Conservation (phyloP, 1,140 invertebrate genomes). For the Drosophila orena region DNA sequence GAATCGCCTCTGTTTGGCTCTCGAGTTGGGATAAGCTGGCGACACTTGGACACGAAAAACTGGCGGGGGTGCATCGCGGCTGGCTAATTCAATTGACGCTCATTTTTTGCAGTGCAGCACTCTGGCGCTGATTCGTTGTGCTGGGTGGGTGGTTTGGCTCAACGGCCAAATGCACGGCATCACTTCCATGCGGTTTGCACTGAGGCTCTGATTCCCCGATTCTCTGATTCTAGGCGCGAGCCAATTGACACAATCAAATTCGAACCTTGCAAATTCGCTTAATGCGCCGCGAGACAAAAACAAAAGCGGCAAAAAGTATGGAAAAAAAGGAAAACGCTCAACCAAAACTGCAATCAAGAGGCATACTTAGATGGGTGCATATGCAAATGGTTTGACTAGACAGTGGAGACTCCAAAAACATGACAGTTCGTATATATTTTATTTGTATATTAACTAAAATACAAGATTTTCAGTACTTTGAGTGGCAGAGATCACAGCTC, state of each 20-base stretch:
- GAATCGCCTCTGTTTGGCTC: conserved; percentile 14
- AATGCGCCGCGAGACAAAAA: conserved; percentile 64
- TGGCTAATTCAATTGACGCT: conserved; percentile 70
- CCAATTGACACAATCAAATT: conserved; percentile 81
- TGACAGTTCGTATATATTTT: neutral
- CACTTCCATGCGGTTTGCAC: conserved; percentile 11
- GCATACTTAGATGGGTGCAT: conserved; percentile 5
- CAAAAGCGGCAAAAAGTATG: conserved; percentile 25
- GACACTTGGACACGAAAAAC: conserved; percentile 70
- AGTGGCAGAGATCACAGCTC: too few relatives aligned
- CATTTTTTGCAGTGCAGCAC: conserved; percentile 42
- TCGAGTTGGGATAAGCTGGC: conserved; percentile 37
- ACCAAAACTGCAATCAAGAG: conserved; percentile 66
- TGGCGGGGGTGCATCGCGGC: conserved; percentile 16
- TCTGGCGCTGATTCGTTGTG: conserved; percentile 27
- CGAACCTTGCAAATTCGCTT: conserved; percentile 66
- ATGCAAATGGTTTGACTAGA: conserved; percentile 20
- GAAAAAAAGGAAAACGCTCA: conserved; percentile 4
- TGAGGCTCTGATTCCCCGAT: conserved; percentile 20
- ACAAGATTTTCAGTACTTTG: too few relatives aligned
- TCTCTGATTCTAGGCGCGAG: conserved; percentile 71
- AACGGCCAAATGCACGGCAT: conserved; percentile 38
- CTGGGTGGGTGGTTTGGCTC: conserved; percentile 36
- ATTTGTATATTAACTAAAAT: too few relatives aligned
- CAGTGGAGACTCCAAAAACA: neutral